These are phyloP conservation scores for Conger conger DNA, from an alignment of 2,113 vertebrate species.

Conservation along the genomic window DNA sequence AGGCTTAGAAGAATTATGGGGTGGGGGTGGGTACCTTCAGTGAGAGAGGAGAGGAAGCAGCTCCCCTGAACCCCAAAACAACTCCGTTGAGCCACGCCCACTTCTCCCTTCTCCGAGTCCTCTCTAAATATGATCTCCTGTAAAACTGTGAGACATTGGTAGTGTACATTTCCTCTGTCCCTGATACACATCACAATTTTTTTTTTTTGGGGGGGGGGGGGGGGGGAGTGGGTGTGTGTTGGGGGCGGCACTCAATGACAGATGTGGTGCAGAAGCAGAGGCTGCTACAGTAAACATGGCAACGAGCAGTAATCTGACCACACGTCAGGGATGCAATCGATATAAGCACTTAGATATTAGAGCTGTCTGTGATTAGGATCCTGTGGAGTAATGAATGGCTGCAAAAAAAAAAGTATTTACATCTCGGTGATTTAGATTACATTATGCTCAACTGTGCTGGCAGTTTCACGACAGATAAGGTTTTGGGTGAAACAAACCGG, in stretches of 20 bases:
- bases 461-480: background rate
- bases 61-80: conserved; percentile 80
- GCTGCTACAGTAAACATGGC: background rate
- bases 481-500: background rate
- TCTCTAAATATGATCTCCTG: conserved; percentile 79
- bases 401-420: background rate
- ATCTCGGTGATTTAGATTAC: background rate
- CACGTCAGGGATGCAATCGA: background rate
- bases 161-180: conserved; percentile 48
- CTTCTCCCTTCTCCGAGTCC: conserved; percentile 75
- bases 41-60: conserved; percentile 77
- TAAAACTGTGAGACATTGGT: conserved; percentile 67
- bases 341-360: conserved; percentile 5
- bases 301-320: background rate
- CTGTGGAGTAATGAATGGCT: background rate
- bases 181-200: conserved; percentile 22
- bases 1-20: conserved; percentile 25
- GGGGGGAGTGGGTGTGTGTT: too few relatives aligned
- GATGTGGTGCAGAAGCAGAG: background rate
- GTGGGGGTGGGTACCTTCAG: conserved; percentile 69
- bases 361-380: background rate
- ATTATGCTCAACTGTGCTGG: background rate
- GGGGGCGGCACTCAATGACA: background rate
- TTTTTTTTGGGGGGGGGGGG: background rate
- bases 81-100: conserved; percentile 73